Conservation (phyloP, 1,140 invertebrate genomes). For the Trinorchestia longiramus region DNA sequence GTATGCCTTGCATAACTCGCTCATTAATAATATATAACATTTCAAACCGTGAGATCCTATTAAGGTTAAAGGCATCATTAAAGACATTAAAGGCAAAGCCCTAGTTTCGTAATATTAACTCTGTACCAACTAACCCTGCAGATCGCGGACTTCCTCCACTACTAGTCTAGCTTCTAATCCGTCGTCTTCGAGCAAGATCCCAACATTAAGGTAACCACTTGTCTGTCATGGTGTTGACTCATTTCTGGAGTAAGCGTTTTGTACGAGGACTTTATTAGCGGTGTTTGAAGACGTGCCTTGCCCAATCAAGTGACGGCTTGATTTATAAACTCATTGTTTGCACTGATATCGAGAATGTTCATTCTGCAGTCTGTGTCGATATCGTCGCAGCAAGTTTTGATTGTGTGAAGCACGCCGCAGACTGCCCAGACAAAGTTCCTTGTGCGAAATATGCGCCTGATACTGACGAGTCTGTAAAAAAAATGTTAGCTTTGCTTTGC, state of each 20-base stretch:
- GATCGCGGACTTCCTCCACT: slow-evolving; percentile 66
- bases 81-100: too few relatives aligned
- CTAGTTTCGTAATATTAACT: too few relatives aligned
- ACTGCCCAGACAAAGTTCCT: background rate
- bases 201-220: slow-evolving; percentile 65
- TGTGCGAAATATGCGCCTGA: background rate
- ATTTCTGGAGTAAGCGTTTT: background rate
- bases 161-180: slow-evolving; percentile 67
- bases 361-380: too few relatives aligned
- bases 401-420: background rate
- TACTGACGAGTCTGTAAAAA: background rate
- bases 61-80: too few relatives aligned
- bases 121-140: slow-evolving; percentile 56
- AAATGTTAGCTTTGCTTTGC: background rate
- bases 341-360: too few relatives aligned
- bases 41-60: too few relatives aligned
- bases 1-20: too few relatives aligned
- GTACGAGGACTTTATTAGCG: background rate
- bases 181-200: slow-evolving; percentile 66
- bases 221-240: background rate
- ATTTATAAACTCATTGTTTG: too few relatives aligned
- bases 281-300: background rate
- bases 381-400: background rate
- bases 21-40: too few relatives aligned
- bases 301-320: background rate